A percentile compares a stretch with the other conserved stretches of the same genome.
phyloP scores from a whole-genome alignment of 2,797 vertebrate species.

The Amblyopsis hoosieri region DNA sequence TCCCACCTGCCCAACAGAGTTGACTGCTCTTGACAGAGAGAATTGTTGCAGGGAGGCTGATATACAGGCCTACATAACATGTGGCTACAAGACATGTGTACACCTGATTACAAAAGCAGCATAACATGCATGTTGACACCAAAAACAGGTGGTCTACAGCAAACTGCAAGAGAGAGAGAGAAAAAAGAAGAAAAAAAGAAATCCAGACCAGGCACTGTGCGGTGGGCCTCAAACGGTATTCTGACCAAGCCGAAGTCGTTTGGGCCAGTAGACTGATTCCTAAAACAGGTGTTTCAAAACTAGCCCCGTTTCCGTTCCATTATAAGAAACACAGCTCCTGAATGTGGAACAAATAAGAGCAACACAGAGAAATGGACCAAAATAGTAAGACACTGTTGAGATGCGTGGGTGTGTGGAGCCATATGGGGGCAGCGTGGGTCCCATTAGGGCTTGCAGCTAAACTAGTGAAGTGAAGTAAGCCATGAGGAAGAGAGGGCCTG shows the following conservation, averaged over 20 bases:
- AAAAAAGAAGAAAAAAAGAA: conserved; percentile 25
- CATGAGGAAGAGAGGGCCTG: conserved; percentile 18
- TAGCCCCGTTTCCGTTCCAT: conserved; percentile 35
- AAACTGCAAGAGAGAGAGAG: conserved; percentile 32
- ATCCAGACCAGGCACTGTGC: conserved; percentile 44
- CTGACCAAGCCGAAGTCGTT: no score
- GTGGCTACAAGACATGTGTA: conserved; percentile 5
- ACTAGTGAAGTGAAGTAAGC: conserved; percentile 24
- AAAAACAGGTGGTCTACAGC: conserved; percentile 69
- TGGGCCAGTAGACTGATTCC: conserved; percentile 26
- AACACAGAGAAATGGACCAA: conserved; percentile 25
- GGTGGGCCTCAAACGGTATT: conserved; percentile 17
- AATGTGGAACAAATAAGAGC: conserved; percentile 44
- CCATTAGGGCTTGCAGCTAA: conserved; percentile 37
- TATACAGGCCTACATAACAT: no score
- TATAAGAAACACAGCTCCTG: conserved; percentile 36
- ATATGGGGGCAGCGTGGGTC: conserved; percentile 40
- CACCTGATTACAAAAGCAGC: conserved; percentile 69
- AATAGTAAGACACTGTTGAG: conserved; percentile 22
- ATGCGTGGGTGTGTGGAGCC: conserved; percentile 42
- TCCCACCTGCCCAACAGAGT: conserved; percentile 27
- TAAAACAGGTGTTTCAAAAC: conserved; percentile 38
- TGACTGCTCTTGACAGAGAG: no score
- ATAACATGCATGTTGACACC: conserved; percentile 30
- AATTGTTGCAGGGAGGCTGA: no score